A percentile compares a stretch with the other conserved stretches of the same genome.
These are phyloP conservation scores for Erpobdella octoculata DNA, from an alignment of 2,888 invertebrate genomes.

Conservation along the genomic window DNA sequence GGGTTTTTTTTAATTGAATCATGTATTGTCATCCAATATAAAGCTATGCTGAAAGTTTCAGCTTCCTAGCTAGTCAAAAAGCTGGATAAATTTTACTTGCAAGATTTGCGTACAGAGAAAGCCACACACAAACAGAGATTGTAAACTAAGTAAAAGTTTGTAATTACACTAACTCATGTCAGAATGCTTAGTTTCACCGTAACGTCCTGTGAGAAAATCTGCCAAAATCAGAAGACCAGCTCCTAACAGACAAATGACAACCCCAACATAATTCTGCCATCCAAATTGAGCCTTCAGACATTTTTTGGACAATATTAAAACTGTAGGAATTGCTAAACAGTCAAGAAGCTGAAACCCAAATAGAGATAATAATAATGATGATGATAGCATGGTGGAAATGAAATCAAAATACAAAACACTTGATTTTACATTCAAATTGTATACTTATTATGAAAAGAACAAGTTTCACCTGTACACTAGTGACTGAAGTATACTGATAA, in stretches of 20 bases:
- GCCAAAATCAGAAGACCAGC: constrained; percentile 76
- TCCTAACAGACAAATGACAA: constrained; percentile 71
- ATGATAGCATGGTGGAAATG: too few species aligned
- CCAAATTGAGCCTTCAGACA: constrained; percentile 69
- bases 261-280: constrained; percentile 69
- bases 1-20: too few species aligned
- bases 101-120: too few species aligned
- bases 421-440: too few species aligned
- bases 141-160: not conserved
- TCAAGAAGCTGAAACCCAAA: constrained; percentile 73
- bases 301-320: constrained; percentile 68
- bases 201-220: constrained; percentile 59
- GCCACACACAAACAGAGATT: too few species aligned
- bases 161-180: not conserved
- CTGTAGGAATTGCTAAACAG: constrained; percentile 76
- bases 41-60: too few species aligned
- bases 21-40: too few species aligned
- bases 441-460: too few species aligned
- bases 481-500: constrained; percentile 67
- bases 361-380: too few species aligned
- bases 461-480: constrained; percentile 65
- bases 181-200: not conserved
- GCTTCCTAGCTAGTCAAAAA: too few species aligned
- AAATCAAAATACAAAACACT: too few species aligned
- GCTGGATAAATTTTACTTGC: too few species aligned